phyloP scores from a whole-genome alignment of 2,113 vertebrate genomes.

The Australoheros scitulus region DNA sequence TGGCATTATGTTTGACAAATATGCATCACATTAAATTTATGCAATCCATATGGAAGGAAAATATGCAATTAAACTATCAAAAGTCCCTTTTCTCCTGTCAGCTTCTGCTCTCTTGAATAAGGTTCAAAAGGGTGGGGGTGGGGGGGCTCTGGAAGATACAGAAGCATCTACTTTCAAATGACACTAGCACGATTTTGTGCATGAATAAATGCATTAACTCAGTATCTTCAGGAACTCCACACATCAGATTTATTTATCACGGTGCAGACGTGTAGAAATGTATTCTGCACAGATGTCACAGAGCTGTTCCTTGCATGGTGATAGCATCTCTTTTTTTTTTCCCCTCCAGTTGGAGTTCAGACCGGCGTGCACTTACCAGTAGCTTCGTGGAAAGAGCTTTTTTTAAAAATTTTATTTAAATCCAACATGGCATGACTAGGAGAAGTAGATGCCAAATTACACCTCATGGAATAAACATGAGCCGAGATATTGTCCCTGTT shows the following conservation, averaged over 20 bases:
- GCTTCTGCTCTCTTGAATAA: neutral
- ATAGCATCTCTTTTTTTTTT: constrained; percentile 32
- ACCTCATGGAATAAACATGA: constrained; percentile 55
- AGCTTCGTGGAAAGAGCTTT: constrained; percentile 14
- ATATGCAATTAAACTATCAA: neutral
- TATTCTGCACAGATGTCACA: constrained; percentile 39
- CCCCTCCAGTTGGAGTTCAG: constrained; percentile 29
- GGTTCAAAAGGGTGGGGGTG: neutral
- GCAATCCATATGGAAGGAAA: neutral
- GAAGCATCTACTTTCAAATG: constrained; percentile 6
- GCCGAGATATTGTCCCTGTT: constrained; percentile 16
- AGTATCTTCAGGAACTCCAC: constrained; percentile 13
- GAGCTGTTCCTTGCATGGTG: neutral
- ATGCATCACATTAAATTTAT: neutral
- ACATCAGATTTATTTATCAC: constrained; percentile 31
- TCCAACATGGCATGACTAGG: constrained; percentile 7
- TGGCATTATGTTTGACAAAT: too few relatives aligned
- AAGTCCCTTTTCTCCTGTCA: neutral
- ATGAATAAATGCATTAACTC: constrained; percentile 40
- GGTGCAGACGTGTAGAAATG: constrained; percentile 5
- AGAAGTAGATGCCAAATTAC: constrained; percentile 32
- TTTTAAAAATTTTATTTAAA: constrained; percentile 39
- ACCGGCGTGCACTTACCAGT: neutral
- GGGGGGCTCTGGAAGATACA: constrained; percentile 6
- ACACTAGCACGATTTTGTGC: constrained; percentile 6